These are phyloP conservation scores for Xestia c-nigrum DNA, from an alignment of 2,888 invertebrate genomes.

Conservation along the genomic window DNA sequence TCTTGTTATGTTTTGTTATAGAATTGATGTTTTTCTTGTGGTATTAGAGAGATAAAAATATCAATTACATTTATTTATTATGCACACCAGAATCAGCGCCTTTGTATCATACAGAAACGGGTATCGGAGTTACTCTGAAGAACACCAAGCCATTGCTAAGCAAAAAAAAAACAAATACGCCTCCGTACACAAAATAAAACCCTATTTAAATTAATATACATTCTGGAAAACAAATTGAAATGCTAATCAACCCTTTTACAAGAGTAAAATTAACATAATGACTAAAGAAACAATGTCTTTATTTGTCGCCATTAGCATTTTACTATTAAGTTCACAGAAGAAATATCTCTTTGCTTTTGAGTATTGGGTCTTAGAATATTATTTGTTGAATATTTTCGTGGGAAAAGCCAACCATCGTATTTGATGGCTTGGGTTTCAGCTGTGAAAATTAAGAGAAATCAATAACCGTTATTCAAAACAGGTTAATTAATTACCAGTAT, in stretches of 20 bases:
- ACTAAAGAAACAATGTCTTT: constrained; percentile 29
- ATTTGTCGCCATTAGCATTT: constrained; percentile 57
- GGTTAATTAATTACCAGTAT: not conserved
- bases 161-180: not conserved
- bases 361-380: not conserved
- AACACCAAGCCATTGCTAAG: not conserved
- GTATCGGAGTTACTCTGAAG: not conserved
- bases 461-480: not conserved
- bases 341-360: not conserved
- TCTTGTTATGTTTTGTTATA: not conserved
- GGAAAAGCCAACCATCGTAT: not conserved
- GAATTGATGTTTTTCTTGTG: not conserved
- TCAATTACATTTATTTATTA: not conserved
- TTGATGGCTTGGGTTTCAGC: too few relatives aligned
- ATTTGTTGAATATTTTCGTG: not conserved
- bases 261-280: constrained; percentile 49
- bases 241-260: constrained; percentile 56
- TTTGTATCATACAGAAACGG: not conserved
- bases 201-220: constrained; percentile 36
- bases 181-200: not conserved
- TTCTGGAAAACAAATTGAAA: constrained; percentile 47
- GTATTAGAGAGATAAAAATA: not conserved
- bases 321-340: constrained; percentile 25
- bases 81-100: not conserved
- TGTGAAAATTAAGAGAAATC: not conserved